Evolutionary conservation across 2,113 vertebrate species (phyloP).

Genomic region (Osmerus mordax): DNA sequence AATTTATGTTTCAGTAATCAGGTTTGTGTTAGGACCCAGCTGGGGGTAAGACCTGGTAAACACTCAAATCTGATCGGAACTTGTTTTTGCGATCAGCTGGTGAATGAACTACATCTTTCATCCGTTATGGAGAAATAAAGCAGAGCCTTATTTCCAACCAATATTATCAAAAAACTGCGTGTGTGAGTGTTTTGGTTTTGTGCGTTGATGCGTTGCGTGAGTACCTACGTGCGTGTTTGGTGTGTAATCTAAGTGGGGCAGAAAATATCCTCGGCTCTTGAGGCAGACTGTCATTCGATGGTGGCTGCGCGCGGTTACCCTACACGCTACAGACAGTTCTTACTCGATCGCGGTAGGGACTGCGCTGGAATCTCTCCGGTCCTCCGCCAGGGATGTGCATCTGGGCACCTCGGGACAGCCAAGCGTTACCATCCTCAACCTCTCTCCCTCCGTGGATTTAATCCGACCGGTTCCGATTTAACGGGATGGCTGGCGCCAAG

Average conservation of each 20-base stretch:
- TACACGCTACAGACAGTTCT: slow-evolving; percentile 22
- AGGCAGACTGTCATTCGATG: slow-evolving; percentile 7
- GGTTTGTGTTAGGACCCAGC: too few species aligned
- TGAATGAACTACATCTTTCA: too few species aligned
- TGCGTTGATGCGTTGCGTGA: neutral
- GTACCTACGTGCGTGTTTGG: slow-evolving; percentile 8
- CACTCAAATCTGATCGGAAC: too few species aligned
- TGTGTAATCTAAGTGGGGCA: slow-evolving; percentile 13
- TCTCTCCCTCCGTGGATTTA: slow-evolving; percentile 33
- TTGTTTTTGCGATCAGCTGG: too few species aligned
- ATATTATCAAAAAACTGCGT: too few species aligned
- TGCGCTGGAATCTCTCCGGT: slow-evolving; percentile 50
- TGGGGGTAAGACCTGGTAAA: too few species aligned
- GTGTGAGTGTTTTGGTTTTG: too few species aligned
- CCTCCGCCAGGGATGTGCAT: slow-evolving; percentile 48
- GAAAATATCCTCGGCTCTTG: neutral
- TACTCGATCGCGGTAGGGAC: slow-evolving; percentile 1
- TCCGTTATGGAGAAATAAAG: too few species aligned
- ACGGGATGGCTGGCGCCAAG: slow-evolving; percentile 68
- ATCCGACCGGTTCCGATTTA: slow-evolving; percentile 18
- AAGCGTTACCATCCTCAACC: slow-evolving; percentile 40
- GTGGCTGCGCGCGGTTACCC: slow-evolving; percentile 28
- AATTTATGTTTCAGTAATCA: too few species aligned
- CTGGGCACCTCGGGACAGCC: slow-evolving; percentile 53
- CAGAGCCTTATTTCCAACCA: too few species aligned